Conservation (phyloP, 2,888 invertebrate genomes). For the Amiota communis region DNA sequence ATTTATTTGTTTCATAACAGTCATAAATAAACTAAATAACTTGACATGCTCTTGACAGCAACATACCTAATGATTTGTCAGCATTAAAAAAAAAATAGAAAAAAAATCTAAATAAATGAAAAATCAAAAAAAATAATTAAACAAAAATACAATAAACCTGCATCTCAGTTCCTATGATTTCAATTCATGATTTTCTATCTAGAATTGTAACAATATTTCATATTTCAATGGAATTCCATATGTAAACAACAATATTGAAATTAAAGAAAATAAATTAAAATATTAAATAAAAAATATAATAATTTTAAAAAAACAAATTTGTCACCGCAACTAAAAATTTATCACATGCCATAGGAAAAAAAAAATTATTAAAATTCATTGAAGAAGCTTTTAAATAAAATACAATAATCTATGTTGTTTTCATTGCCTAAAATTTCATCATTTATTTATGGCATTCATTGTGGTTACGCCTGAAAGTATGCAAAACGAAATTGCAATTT, state of each 20-base stretch:
- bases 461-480: background rate
- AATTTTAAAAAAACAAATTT: background rate
- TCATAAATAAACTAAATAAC: too few species aligned
- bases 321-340: background rate
- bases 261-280: background rate
- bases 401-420: background rate
- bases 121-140: too few species aligned
- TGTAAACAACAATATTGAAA: background rate
- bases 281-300: background rate
- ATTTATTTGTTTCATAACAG: background rate
- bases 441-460: conserved; percentile 14
- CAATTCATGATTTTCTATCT: too few species aligned
- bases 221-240: background rate
- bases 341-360: background rate
- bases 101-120: too few species aligned
- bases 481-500: conserved; percentile 10
- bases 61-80: too few species aligned
- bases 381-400: background rate
- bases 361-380: background rate
- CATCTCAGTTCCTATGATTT: too few species aligned
- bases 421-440: conserved; percentile 1
- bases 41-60: too few species aligned
- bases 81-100: too few species aligned
- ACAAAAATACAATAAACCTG: too few species aligned
- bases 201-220: too few species aligned